Evolutionary conservation across 2,888 invertebrate genomes (phyloP), one percentile per base, ranked within the genome.

Genomic region (Leptopilina myrica): DNA sequence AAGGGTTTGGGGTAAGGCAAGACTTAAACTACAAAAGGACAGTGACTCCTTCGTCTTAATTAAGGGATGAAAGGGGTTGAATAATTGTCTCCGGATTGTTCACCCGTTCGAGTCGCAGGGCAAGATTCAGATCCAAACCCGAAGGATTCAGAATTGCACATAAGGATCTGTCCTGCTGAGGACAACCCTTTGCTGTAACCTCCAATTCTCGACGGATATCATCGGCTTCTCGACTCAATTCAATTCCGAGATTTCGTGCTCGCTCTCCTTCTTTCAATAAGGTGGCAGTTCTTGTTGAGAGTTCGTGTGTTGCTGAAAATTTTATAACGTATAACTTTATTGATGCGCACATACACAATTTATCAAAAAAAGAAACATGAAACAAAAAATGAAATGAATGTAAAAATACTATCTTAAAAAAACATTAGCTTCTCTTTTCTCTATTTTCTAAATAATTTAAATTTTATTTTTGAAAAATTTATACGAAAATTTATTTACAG

Each of bases 61-160:
- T 78, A 81, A 65, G 80, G 78, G 79, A 76, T 78, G 76, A 77
- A 76, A 78, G 76, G 81, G 78, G 62, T 81, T 76, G 69, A 76
- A 80, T 80, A 81, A 81, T 80, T 67, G 64, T 78, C 78, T 78
- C 26, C 33, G 78, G 81, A 78, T 84, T 81, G 83, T 91, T 92
- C 89, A 95, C 95, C 92, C 94, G 93, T 85, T 95, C 94, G 84
- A 95, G 93, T 73, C 93, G 93, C 86, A 95, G 93, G 79, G 93
- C 93, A 79, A 95, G 92, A 83, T 95, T 95, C 84, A 96, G 93
- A 64, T 95, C 95, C 82, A 96, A 93, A 64, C 95, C 95, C 82
- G 95, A 93, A 77, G 95, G 94, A 88, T 96, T 95, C 84, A 97
- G 92, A 14, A 96, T 96, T 84, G 96, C 96, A 90, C 96, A 97